Percentiles rank a stretch among this genome's conserved stretches.
phyloP scores from a whole-genome alignment of 2,888 invertebrate genomes.

The Stenichneumon culpator region DNA sequence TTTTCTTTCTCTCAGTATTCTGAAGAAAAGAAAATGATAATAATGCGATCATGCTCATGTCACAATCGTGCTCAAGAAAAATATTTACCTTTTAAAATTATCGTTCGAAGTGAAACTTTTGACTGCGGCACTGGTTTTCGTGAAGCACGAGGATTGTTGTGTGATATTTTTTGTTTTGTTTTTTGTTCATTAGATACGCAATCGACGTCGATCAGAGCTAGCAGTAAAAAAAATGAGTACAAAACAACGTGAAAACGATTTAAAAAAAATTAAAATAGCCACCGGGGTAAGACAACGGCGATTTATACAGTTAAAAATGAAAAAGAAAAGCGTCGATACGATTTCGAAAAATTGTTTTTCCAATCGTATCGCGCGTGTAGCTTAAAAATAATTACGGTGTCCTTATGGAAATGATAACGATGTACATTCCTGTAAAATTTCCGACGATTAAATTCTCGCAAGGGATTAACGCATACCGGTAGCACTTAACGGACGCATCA shows the following conservation, averaged over 20 bases:
- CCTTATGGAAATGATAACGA: background rate
- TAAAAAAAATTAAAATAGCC: background rate
- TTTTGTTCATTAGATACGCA: background rate
- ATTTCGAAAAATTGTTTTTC: background rate
- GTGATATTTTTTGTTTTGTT: constrained; percentile 1
- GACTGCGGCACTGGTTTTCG: background rate
- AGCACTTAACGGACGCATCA: background rate
- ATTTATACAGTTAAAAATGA: background rate
- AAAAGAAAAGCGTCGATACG: background rate
- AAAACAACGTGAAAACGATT: background rate
- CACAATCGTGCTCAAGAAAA: constrained; percentile 13
- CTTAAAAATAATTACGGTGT: background rate
- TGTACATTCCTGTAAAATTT: constrained; percentile 69
- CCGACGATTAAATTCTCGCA: constrained; percentile 27
- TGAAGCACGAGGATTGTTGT: constrained; percentile 17
- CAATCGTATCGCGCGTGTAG: background rate
- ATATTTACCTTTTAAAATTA: background rate
- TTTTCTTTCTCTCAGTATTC: background rate
- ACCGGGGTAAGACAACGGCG: background rate
- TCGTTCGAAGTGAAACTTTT: background rate
- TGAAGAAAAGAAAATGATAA: background rate
- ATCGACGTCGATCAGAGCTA: background rate
- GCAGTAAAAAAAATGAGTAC: background rate
- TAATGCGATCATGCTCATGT: background rate
- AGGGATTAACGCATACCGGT: background rate